These are phyloP conservation scores for Lepeophtheirus nordmannii DNA, from an alignment of 2,888 invertebrate genomes.

Conservation along the genomic window DNA sequence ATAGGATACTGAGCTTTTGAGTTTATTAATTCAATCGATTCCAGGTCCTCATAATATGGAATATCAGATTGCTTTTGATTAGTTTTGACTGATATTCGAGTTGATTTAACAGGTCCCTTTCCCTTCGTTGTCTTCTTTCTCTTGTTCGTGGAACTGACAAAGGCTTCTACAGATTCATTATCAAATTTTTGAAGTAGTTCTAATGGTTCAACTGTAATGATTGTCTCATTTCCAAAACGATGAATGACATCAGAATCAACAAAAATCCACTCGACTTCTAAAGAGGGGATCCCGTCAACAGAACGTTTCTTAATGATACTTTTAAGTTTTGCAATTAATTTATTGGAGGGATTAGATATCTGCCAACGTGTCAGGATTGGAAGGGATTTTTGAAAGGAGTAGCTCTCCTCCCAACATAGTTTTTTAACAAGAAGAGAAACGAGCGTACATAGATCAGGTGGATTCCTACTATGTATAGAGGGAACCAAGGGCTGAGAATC, in stretches of 20 bases:
- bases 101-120: neutral
- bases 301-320: slow-evolving; percentile 44
- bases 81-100: too few relatives aligned
- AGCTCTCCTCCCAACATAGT: slow-evolving; percentile 56
- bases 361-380: slow-evolving; percentile 64
- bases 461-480: slow-evolving; percentile 3
- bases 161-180: neutral
- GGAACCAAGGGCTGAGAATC: neutral
- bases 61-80: too few relatives aligned
- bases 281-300: slow-evolving; percentile 45
- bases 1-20: neutral
- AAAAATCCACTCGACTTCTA: slow-evolving; percentile 13
- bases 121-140: neutral
- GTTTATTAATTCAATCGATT: too few relatives aligned
- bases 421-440: slow-evolving; percentile 49
- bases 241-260: neutral
- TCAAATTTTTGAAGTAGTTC: neutral
- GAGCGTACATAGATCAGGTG: slow-evolving; percentile 25
- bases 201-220: neutral
- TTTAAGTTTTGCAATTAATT: slow-evolving; percentile 36
- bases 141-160: neutral
- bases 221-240: neutral
- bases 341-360: slow-evolving; percentile 31
- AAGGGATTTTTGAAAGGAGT: slow-evolving; percentile 58
- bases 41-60: too few relatives aligned